Base-by-base conservation (phyloP, 2,113 vertebrate genomes). In the Synchiropus splendidus region DNA sequence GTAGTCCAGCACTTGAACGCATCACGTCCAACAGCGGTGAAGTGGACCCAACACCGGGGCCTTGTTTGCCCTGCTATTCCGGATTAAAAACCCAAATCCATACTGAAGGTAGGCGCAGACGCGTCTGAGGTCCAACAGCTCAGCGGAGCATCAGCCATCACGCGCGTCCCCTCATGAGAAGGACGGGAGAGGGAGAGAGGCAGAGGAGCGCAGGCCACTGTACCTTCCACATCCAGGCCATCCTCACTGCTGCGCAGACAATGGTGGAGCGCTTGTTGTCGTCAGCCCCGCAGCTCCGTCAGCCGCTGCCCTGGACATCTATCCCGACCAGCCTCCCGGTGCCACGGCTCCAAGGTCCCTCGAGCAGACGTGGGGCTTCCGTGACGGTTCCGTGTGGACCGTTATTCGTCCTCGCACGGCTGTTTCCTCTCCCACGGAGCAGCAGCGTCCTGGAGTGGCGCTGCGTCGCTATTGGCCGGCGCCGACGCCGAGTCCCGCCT, bases 201-300 rank as follows among this genome's bases (percentile, higher is more conserved):
- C 21, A 27, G 21, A 27, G 8, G 21, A 27, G n/a, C n/a, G n/a
- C n/a, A 27, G 21, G 8, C 4, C 4, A 27, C 21, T 27, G 4
- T 72, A 87, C 85, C 85, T 87, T 87, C 64, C 83, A 83, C 48
- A 87, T 77, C 83, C 83, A 87, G 82, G 83, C 84, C 85, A 80
- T 82, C 54, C 72, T 78, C 59, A 62, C 65, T 72, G 50, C 59
- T 64, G 35, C 44, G 54, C 64, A 59, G 58, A 79, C 80, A 75
- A 77, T 74, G 72, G 73, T 58, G 63, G 61, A 39, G 44, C 58
- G 64, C 60, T 68, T 18, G 38, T 38, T 50, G 58, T 57, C 45
- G 36, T 58, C 38, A 16, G 51, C 42, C 9, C 45, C 34, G 14
- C 39, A 18, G 14, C 50, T 32, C 55, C 32, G 48, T 30, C 44